Evolutionary conservation across 2,797 vertebrate species (phyloP).

Genomic region (Ambastaia sidthimunki): DNA sequence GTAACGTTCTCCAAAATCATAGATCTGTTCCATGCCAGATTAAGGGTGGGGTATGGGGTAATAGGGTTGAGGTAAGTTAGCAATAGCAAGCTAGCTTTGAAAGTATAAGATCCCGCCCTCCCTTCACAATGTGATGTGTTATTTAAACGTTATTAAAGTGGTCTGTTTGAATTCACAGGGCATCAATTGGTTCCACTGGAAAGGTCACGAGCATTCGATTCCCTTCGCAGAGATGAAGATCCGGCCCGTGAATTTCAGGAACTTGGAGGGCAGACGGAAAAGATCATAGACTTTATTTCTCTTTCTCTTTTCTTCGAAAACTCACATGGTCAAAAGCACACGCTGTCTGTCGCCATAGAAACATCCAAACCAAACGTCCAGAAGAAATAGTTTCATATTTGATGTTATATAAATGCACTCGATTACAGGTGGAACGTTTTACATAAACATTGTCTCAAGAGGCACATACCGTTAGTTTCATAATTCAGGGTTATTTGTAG

Average conservation of each 20-base stretch:
- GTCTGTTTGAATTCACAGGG: conserved; percentile 76
- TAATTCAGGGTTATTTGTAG: background rate
- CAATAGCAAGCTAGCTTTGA: too few species aligned
- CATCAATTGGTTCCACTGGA: conserved; percentile 99
- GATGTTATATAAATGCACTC: background rate
- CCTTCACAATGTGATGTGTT: background rate
- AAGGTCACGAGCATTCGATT: conserved; percentile 93
- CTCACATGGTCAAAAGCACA: background rate
- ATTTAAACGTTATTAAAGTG: background rate
- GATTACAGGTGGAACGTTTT: too few species aligned
- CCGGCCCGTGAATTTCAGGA: conserved; percentile 88
- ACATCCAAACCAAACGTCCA: background rate
- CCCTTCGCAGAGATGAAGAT: conserved; percentile 96
- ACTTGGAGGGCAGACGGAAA: conserved; percentile 88
- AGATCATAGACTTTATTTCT: conserved; percentile 77
- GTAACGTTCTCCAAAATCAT: background rate
- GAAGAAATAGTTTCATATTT: background rate
- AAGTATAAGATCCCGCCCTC: too few species aligned
- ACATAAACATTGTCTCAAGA: background rate
- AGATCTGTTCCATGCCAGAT: too few species aligned
- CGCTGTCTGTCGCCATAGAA: background rate
- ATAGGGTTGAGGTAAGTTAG: too few species aligned
- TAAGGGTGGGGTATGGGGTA: too few species aligned
- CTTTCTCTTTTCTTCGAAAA: conserved; percentile 9
- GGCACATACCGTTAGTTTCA: background rate